Evolutionary conservation across 2,797 vertebrate genomes (phyloP).

Genomic region (Lacerta agilis): DNA sequence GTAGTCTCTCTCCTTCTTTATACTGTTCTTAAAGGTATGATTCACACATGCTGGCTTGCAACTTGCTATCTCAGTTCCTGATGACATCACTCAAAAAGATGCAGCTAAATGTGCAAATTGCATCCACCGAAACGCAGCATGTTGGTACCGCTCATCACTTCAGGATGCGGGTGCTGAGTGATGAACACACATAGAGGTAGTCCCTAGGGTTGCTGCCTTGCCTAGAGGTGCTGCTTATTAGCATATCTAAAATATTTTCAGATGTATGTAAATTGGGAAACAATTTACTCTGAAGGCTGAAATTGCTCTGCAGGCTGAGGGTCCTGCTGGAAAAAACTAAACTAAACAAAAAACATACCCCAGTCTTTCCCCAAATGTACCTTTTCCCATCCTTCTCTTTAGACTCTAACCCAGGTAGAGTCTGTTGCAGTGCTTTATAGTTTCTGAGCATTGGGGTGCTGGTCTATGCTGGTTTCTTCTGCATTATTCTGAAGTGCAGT

Average conservation of each 20-base stretch:
- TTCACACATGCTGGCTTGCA: neutral
- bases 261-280: constrained; percentile 1
- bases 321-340: no score
- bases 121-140: neutral
- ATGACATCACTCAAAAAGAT: neutral
- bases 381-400: neutral
- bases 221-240: neutral
- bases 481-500: neutral
- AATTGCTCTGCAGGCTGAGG: no score
- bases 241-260: neutral
- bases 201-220: neutral
- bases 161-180: neutral
- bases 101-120: neutral
- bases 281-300: neutral
- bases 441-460: neutral
- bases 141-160: neutral
- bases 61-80: neutral
- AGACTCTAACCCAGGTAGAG: neutral
- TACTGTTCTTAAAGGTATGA: neutral
- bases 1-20: neutral
- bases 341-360: neutral
- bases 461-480: neutral
- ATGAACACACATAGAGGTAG: neutral
- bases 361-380: neutral
- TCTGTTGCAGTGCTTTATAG: neutral